phyloP scores from a whole-genome alignment of 1,140 invertebrate genomes.

The Atta texana region DNA sequence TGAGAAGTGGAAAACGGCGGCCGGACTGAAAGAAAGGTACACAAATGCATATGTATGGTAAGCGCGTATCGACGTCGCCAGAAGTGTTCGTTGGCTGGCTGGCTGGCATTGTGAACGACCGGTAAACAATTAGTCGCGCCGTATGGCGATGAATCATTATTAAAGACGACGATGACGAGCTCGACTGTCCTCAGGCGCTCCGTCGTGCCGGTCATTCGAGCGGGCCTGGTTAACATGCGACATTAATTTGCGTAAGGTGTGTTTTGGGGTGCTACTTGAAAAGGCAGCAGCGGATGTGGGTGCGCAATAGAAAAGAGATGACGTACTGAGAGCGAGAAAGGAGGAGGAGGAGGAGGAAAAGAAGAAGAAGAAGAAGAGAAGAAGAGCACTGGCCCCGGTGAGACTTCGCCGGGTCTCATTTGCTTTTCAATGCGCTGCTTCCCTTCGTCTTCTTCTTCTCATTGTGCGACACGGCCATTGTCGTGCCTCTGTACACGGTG shows the following conservation, averaged over 20 bases:
- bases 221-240: slow-evolving; percentile 68
- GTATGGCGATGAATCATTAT: slow-evolving; percentile 77
- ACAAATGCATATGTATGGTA: slow-evolving; percentile 66
- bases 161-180: slow-evolving; percentile 74
- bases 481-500: slow-evolving; percentile 67
- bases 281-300: slow-evolving; percentile 76
- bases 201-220: slow-evolving; percentile 67
- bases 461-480: slow-evolving; percentile 72
- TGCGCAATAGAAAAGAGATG: slow-evolving; percentile 73
- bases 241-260: slow-evolving; percentile 78
- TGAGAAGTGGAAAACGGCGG: slow-evolving; percentile 53
- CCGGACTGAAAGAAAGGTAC: slow-evolving; percentile 60
- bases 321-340: slow-evolving; percentile 61
- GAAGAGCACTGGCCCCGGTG: slow-evolving; percentile 47
- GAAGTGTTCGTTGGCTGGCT: slow-evolving; percentile 53
- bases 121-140: slow-evolving; percentile 78
- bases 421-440: slow-evolving; percentile 72
- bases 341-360: slow-evolving; percentile 7
- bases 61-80: slow-evolving; percentile 62
- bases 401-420: slow-evolving; percentile 65
- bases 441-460: slow-evolving; percentile 71
- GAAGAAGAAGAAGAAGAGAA: neutral
- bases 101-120: slow-evolving; percentile 66
- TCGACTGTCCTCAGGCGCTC: slow-evolving; percentile 64
- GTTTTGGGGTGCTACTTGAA: slow-evolving; percentile 74